Evolutionary conservation across 1,140 invertebrate genomes (phyloP).

Genomic region (Zeugodacus cucurbitae): DNA sequence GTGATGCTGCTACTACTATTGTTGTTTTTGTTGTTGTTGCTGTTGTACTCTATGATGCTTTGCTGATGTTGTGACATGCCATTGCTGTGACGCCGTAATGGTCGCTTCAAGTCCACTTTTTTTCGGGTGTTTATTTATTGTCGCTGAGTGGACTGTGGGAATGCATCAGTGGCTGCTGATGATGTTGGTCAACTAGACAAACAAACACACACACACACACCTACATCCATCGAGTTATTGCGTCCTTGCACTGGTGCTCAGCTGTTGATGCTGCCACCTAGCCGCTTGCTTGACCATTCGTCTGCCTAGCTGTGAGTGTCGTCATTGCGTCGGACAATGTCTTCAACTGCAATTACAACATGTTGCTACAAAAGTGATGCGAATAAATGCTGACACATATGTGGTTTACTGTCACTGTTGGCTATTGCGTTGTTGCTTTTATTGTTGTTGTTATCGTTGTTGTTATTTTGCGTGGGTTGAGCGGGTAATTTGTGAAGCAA

Average conservation of each 20-base stretch:
- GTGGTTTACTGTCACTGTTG: slow-evolving; percentile 39
- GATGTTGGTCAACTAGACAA: not conserved
- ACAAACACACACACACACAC: not conserved
- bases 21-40: not conserved
- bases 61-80: not conserved
- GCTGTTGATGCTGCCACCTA: not conserved
- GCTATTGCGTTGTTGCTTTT: not conserved
- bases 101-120: slow-evolving; percentile 17
- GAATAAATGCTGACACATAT: slow-evolving; percentile 46
- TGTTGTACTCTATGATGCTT: not conserved
- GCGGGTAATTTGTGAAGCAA: not conserved
- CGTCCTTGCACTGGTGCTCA: not conserved
- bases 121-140: slow-evolving; percentile 16
- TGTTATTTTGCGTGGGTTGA: not conserved
- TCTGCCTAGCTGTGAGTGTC: slow-evolving; percentile 19
- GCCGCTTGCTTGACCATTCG: not conserved
- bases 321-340: slow-evolving; percentile 53
- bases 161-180: slow-evolving; percentile 18
- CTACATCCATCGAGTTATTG: not conserved
- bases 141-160: slow-evolving; percentile 27
- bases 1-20: not conserved
- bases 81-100: slow-evolving; percentile 9
- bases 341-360: slow-evolving; percentile 61
- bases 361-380: slow-evolving; percentile 45
- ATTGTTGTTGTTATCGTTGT: not conserved